These are phyloP conservation scores for Caenorhabditis briggsae DNA, from an alignment of 1,140 invertebrate genomes.

Conservation along the genomic window DNA sequence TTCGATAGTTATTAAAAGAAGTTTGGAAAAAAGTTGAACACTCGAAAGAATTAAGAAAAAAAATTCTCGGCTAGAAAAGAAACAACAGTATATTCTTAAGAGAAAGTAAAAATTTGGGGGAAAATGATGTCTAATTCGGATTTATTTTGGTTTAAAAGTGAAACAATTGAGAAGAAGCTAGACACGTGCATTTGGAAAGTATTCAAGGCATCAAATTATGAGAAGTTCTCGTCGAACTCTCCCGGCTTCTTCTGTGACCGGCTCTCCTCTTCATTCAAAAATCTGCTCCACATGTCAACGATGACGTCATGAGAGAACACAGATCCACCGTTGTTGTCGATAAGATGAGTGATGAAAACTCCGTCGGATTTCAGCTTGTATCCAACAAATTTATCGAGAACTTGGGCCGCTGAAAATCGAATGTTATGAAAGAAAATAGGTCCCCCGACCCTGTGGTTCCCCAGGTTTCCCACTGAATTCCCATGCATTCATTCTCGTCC, in stretches of 20 bases:
- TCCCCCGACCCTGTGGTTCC: not conserved
- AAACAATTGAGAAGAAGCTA: constrained; percentile 13
- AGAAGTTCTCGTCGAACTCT: constrained; percentile 10
- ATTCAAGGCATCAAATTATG: not conserved
- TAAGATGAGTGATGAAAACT: constrained; percentile 76
- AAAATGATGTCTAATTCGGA: constrained; percentile 31
- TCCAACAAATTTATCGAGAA: constrained; percentile 77
- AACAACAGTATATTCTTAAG: not conserved
- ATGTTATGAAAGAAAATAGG: not conserved
- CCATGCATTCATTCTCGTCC: constrained; percentile 11
- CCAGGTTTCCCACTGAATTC: not conserved
- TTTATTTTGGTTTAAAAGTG: not conserved
- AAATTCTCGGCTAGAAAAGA: constrained; percentile 44
- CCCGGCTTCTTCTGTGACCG: constrained; percentile 37
- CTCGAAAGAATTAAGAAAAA: not conserved
- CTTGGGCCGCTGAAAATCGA: constrained; percentile 63
- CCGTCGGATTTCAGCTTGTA: constrained; percentile 74
- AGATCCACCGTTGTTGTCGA: constrained; percentile 76
- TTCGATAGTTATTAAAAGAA: constrained; percentile 41
- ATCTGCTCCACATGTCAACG: constrained; percentile 72
- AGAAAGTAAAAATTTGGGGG: constrained; percentile 9
- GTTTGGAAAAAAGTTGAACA: not conserved
- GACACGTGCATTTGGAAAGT: constrained; percentile 25
- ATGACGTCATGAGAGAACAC: constrained; percentile 75
- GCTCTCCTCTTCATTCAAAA: constrained; percentile 65